These are phyloP conservation scores for Heterodera schachtii DNA, from an alignment of 1,140 invertebrate genomes.

Conservation along the genomic window DNA sequence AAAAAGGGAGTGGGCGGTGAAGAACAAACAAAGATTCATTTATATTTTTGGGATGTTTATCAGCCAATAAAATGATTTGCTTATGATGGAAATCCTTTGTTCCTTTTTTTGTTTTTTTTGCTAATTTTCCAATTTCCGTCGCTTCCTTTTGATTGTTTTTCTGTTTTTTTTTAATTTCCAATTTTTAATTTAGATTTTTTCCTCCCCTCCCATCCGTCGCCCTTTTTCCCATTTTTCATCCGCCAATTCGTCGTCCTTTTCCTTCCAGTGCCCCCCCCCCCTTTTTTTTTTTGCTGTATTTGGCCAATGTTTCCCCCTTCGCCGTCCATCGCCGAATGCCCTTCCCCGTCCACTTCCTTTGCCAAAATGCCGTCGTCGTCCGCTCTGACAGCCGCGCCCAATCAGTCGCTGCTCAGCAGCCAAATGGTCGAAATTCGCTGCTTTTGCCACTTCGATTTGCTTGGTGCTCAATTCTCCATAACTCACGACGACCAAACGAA, in stretches of 20 bases:
- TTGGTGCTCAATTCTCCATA: constrained; percentile 31
- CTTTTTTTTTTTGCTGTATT: not conserved
- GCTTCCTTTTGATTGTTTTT: not conserved
- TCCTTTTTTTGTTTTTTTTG: no score
- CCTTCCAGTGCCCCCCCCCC: not conserved
- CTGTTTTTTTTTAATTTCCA: not conserved
- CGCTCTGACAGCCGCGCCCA: not conserved
- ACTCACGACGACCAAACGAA: constrained; percentile 41
- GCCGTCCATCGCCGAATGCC: not conserved
- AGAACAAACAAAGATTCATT: no score
- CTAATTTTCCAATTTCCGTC: no score
- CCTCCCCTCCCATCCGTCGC: not conserved
- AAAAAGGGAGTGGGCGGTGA: not conserved
- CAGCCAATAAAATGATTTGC: no score
- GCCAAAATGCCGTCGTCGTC: constrained; percentile 9
- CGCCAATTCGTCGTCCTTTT: not conserved
- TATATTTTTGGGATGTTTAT: no score
- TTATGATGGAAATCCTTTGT: no score
- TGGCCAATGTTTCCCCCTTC: constrained; percentile 6
- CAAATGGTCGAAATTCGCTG: constrained; percentile 31
- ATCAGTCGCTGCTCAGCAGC: not conserved
- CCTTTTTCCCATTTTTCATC: not conserved
- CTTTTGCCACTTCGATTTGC: constrained; percentile 30
- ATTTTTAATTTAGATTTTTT: not conserved
- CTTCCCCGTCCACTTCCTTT: not conserved